Base-by-base conservation (phyloP, 2,797 vertebrate genomes). In the Mormyrus hasselquistii region DNA sequence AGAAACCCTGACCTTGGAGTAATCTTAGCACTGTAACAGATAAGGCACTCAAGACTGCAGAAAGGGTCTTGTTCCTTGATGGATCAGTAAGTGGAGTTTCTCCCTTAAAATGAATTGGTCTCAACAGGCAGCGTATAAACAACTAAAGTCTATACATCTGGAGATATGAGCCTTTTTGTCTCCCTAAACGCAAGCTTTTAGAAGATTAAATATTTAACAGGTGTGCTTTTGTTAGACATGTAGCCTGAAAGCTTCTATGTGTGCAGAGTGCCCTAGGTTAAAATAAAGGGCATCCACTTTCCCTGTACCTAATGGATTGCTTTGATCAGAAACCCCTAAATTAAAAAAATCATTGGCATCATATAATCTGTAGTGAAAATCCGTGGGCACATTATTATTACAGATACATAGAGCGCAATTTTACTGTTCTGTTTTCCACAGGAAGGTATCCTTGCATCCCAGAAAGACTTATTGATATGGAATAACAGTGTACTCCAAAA, bases 161-260 rank as follows among this genome's bases (percentile, higher is more conserved):
- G 92, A 92, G 90, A 91, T 91, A 87, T 79, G 91, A 92, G 92
- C 91, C 90, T 62, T 82, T 73, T 86, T 91, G 89, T 89, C 86
- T 83, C 57, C 91, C 90, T 91, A 92, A 93, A 93, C 89, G 84
- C 14, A 87, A 93, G 92, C 90, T 93, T 93, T 93, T 92, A 93
- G 91, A 73, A 90, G 89, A 93, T 93, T 92, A 94, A 93, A 93
- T 93, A 92, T 93, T 92, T 92, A 92, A 93, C 90, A 92, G 90
- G 55, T 57, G 55, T 90, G 38, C 62, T 88, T 85, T 84, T 55
- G 47, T 88, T 47, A 34, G 85, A 59, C 34, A 55, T 16, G n/a
- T 22, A 62, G 76, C 16, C 57, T 86, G 57, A 44, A 88, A 86
- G 59, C 55, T 29, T 88, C 47, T 34, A 16, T 69, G 38, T 47